Conservation (phyloP, 2,888 invertebrate genomes). For the Trypoxylon attenuatum region DNA sequence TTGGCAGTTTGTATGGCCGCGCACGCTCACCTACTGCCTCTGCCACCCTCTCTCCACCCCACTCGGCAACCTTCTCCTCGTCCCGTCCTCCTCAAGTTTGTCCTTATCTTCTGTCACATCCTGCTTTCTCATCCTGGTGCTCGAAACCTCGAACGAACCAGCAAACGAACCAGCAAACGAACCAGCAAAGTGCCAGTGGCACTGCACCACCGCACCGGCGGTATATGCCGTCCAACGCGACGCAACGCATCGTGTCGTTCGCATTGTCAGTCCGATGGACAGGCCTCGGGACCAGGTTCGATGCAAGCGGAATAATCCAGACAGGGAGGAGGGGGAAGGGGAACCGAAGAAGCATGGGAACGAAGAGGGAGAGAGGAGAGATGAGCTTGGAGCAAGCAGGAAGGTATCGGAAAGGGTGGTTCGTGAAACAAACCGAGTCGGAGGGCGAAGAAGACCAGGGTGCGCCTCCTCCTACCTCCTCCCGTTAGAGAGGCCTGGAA, state of each 20-base stretch:
- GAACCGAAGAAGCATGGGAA: conserved; percentile 49
- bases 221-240: too few relatives aligned
- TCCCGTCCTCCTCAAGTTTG: too few relatives aligned
- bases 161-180: too few relatives aligned
- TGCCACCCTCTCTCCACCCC: neutral
- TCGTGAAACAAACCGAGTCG: conserved; percentile 49
- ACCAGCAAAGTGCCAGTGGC: too few relatives aligned
- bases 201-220: too few relatives aligned
- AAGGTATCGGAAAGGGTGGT: conserved; percentile 41
- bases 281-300: conserved; percentile 4
- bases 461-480: too few relatives aligned
- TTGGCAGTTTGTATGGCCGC: conserved; percentile 72
- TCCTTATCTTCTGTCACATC: too few relatives aligned
- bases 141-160: too few relatives aligned
- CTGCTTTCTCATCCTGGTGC: too few relatives aligned
- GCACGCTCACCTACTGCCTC: conserved; percentile 51
- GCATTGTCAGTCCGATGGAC: conserved; percentile 29
- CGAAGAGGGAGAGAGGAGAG: conserved; percentile 43
- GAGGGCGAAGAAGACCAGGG: conserved; percentile 51
- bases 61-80: too few relatives aligned
- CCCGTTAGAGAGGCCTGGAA: conserved; percentile 56
- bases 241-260: too few relatives aligned
- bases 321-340: conserved; percentile 19
- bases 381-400: conserved; percentile 39
- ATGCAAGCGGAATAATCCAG: conserved; percentile 33